A percentile compares a stretch with the other conserved stretches of the same genome.
phyloP scores from a whole-genome alignment of 2,888 invertebrate species.

The Hemistola chrysoprasaria region DNA sequence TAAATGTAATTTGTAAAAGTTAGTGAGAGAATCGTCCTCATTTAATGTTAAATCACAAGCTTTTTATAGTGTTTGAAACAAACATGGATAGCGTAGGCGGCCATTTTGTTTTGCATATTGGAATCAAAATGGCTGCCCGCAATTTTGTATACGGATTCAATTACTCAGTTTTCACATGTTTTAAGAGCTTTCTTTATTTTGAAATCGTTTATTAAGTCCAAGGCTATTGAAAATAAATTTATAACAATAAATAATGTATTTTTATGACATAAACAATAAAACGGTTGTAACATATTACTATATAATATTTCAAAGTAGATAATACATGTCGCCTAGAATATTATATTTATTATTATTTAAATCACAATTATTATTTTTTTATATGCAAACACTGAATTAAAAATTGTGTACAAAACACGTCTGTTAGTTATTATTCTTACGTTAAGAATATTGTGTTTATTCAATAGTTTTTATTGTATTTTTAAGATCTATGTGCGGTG shows the following conservation, averaged over 20 bases:
- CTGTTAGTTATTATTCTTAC: conserved; percentile 77
- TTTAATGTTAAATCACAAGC: no score
- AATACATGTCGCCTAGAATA: no score
- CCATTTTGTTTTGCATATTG: conserved; percentile 1
- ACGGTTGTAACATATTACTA: background rate
- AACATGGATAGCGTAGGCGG: background rate
- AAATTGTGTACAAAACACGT: conserved; percentile 45
- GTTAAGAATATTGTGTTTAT: conserved; percentile 73
- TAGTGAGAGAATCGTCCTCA: no score
- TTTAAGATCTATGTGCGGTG: conserved; percentile 39
- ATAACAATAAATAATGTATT: no score
- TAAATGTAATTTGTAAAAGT: no score
- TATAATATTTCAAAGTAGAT: no score
- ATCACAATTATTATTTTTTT: no score
- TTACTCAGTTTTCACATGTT: no score
- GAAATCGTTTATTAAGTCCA: background rate
- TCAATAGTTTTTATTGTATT: conserved; percentile 46
- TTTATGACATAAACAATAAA: background rate
- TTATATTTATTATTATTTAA: background rate
- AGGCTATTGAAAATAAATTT: conserved; percentile 1
- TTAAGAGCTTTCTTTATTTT: background rate
- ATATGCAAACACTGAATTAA: no score
- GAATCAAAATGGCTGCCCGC: conserved; percentile 2
- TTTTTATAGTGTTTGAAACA: no score
- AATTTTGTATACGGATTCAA: no score